Evolutionary conservation across 2,113 vertebrate species (phyloP).

Genomic region (Pongo pygmaeus): DNA sequence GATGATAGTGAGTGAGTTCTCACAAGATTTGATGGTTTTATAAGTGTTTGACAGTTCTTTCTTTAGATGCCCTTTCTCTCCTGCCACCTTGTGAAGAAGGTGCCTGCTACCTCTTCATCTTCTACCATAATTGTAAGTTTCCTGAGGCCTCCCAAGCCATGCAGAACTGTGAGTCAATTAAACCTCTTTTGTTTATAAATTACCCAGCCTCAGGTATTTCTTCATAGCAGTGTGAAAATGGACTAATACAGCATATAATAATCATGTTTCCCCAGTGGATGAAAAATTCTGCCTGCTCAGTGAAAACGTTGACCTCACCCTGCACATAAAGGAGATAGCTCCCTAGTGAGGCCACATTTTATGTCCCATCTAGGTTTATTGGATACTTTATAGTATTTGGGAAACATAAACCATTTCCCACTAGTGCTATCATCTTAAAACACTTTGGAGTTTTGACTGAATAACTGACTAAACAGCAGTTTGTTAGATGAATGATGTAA

Average conservation of each 20-base stretch:
- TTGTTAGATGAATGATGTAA: slow-evolving; percentile 8
- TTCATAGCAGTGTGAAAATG: too few relatives aligned
- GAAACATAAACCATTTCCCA: slow-evolving; percentile 44
- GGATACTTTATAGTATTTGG: slow-evolving; percentile 1
- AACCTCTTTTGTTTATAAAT: too few relatives aligned
- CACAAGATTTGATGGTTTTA: too few relatives aligned
- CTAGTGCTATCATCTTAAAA: slow-evolving; percentile 16
- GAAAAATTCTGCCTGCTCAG: not conserved
- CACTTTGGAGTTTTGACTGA: slow-evolving; percentile 32
- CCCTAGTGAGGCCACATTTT: not conserved
- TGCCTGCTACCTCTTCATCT: too few relatives aligned
- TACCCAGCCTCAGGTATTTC: too few relatives aligned
- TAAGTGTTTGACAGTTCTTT: too few relatives aligned
- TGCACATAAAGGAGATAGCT: not conserved
- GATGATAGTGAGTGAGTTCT: too few relatives aligned
- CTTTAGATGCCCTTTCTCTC: too few relatives aligned
- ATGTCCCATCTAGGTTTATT: slow-evolving; percentile 31
- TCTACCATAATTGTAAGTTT: too few relatives aligned
- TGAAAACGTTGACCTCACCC: not conserved
- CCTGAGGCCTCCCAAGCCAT: too few relatives aligned
- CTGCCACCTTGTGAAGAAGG: too few relatives aligned
- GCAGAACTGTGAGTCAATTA: too few relatives aligned
- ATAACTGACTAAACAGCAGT: slow-evolving; percentile 10
- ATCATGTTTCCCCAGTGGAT: not conserved
- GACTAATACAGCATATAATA: not conserved